Evolutionary conservation across 30 jellyfish, hydroid and myxozoan species (phyloP), one percentile per base, ranked within the genome.

Genomic region (Sanderia malayensis): DNA sequence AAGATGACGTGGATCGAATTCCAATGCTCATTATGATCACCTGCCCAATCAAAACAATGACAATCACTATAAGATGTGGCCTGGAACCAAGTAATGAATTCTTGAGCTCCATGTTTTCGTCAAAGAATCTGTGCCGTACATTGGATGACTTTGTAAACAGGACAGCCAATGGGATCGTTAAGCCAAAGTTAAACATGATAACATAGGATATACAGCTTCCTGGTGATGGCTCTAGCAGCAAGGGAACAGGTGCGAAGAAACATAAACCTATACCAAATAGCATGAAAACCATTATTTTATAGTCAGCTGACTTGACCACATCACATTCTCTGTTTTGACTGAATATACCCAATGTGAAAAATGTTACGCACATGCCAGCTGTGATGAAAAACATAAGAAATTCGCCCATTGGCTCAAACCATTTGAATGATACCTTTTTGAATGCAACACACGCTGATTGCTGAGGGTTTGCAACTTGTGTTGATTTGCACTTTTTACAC

Each of bases 321-420:
- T 79, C 95, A 45, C 89, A 85, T 24, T 92, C 95, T 41, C 86
- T 67, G 69, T 92, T 92, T 58, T 80, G 96, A 59, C 95, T 92
- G 93, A 92, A 79, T 15, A 92, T 83, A 15, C 95, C 98, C 71
- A 92, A 58, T 0, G 96, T 86, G 68, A 92, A 85, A 21, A 84
- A 62, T 13, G 87, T 73, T 10, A 80, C 87, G 44, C 94, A 80
- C 20, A 74, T 73, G 6, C 96, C 98, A 58, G 94, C 86, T 18
- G 94, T 84, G 46, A 92, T 85, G 25, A 92, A 58, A 34, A 92
- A 77, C 27, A 92, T 77, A 75, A 92, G 44, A 22, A 84, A 80
- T 22, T 94, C 90, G 17, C 98, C 98, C 20, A 73, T 37, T 13
- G 96, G 96, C 22, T 80, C 92, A 70, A 67, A 86, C 98, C 98